Conservation (phyloP, 1,140 invertebrate genomes). For the Andrena cerasifolii region DNA sequence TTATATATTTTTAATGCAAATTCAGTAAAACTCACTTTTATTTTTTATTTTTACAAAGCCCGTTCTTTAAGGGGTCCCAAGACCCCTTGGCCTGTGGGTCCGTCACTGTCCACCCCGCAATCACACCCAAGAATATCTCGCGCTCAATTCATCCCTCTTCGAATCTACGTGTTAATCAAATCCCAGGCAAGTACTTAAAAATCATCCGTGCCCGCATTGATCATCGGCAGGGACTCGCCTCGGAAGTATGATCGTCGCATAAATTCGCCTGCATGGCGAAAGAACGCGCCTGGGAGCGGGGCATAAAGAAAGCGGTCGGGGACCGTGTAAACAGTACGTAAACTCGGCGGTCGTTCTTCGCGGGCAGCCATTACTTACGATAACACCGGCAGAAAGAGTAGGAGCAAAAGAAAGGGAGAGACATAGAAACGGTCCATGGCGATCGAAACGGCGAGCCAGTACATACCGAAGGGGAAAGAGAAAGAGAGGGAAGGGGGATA, state of each 20-base stretch:
- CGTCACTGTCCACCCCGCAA: no score
- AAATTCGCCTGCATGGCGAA: slow-evolving; percentile 1
- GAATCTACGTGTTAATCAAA: no score
- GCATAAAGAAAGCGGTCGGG: slow-evolving; percentile 14
- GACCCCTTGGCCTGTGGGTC: no score
- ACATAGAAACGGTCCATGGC: not conserved
- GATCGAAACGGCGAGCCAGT: not conserved
- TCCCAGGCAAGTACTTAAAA: no score
- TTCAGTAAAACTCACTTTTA: no score
- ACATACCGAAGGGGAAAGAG: not conserved
- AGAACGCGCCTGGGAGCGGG: not conserved
- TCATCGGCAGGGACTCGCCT: not conserved
- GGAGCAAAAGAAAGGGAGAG: not conserved
- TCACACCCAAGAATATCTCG: no score
- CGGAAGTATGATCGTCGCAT: not conserved
- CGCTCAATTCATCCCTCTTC: no score
- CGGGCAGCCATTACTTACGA: slow-evolving; percentile 24
- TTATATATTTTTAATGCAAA: no score
- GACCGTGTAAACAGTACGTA: slow-evolving; percentile 32
- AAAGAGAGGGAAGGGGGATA: not conserved
- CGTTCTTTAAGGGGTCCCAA: no score
- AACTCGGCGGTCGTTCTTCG: slow-evolving; percentile 22
- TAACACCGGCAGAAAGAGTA: slow-evolving; percentile 11
- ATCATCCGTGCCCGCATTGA: no score
- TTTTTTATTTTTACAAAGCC: no score